A percentile compares a stretch with the other conserved stretches of the same genome.
phyloP scores from a whole-genome alignment of 2,797 vertebrate species.

The Squalus acanthias region DNA sequence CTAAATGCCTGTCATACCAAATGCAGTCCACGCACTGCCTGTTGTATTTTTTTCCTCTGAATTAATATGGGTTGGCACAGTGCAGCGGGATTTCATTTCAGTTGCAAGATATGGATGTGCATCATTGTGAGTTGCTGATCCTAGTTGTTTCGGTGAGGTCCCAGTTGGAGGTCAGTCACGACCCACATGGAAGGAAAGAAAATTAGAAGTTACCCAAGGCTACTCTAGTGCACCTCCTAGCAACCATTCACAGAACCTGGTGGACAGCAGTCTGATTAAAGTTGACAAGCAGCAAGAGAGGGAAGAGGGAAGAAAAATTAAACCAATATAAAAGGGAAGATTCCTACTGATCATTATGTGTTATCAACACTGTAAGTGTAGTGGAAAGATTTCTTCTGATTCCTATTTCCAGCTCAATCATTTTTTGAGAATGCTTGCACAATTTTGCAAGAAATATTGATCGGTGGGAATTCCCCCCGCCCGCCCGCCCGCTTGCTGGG shows the following conservation, averaged over 20 bases:
- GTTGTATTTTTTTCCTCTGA: neutral
- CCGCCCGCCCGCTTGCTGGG: neutral
- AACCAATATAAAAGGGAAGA: neutral
- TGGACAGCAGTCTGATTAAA: neutral
- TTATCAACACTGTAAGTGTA: neutral
- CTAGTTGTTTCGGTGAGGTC: neutral
- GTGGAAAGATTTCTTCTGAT: neutral
- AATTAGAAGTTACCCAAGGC: constrained; percentile 17
- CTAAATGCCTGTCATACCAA: neutral
- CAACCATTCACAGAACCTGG: neutral
- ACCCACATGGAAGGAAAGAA: neutral
- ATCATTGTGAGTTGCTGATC: neutral
- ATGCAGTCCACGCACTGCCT: neutral
- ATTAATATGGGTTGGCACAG: neutral
- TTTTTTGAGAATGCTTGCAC: neutral
- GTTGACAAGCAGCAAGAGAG: neutral
- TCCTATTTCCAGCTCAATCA: neutral
- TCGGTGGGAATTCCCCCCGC: neutral
- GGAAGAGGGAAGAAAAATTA: neutral
- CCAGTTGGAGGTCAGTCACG: neutral
- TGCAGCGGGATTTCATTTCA: neutral
- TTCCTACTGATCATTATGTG: neutral
- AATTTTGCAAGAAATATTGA: neutral
- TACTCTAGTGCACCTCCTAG: neutral
- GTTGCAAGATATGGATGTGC: neutral